Base-by-base conservation (phyloP, 2,888 invertebrate species). In the Diadegma fenestrale region DNA sequence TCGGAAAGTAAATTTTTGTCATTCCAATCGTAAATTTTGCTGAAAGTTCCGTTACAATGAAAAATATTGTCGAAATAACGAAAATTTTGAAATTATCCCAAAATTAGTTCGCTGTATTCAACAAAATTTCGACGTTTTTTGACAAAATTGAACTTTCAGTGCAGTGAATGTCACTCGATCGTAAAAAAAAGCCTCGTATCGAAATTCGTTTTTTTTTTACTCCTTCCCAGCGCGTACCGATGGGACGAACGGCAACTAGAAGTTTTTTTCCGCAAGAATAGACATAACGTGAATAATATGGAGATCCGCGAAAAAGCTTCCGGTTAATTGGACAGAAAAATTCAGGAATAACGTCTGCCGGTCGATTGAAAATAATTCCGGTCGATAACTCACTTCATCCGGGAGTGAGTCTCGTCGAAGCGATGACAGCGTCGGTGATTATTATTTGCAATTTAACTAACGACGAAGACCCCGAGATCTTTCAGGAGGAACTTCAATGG, bases 321-420 rank as follows among this genome's bases (percentile, higher is more conserved):
- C 51, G 54, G 12, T 72, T 41, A 80, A 73, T 80, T 45, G 72
- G 10, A 51, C 26, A 72, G 71, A 75, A 80, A 43, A 64, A 80
- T 30, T 8, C 12, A 8, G 8, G n/a, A 2, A 66, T 19, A 54
- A 45, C 17, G 17, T 63, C 19, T 54, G 54, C 54, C 58, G 37
- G 64, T 43, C 64, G 41, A 45, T 64, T 66, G 80, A 19, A 75
- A 68, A 43, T 12, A 58, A 54, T 73, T 64, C 43, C 51, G 45
- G 37, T 80, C 58, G 43, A 71, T 79, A 71, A 71, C 22, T 69
- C 45, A 43, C 22, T 26, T 5, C 10, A n/a, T 43, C 58, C 2
- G 61, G 73, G 51, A 12, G 41, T 73, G 5, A 54, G 43, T 45
- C n/a, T 45, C 22, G 43, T 17, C n/a, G 30, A 22, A 19, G 30